Base-by-base conservation (phyloP, 30 jellyfish, hydroid and myxozoan species). In the Sanderia malayensis region DNA sequence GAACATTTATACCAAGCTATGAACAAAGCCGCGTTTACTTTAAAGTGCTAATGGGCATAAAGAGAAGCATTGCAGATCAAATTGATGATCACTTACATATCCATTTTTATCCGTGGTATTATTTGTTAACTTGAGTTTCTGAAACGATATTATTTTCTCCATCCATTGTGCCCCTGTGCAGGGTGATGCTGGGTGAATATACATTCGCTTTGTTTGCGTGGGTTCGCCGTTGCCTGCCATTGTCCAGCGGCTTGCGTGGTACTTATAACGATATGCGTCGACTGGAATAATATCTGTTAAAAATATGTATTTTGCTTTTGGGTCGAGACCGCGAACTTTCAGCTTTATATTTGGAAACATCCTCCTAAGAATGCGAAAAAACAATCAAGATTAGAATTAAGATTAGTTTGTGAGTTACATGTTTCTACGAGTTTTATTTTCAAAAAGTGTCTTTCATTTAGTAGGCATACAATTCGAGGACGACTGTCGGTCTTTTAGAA, bases 121-220 rank as follows among this genome's bases (percentile, higher is more conserved):
- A 52, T 89, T 89, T 24, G 97, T 89, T 31, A 89, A 67, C 47
- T 89, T 89, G 52, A 89, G 64, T 46, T 89, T 89, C 24, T 89
- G 93, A 71, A 82, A 89, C 21, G 95, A 74, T 6, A 89, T 70
- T 15, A 72, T 30, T 68, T 80, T 78, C 33, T 73, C 87, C 97
- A 79, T 82, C 97, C 97, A 89, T 69, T 89, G 85, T 58, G 93
- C 85, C 47, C 97, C 97, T 66, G 87, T 89, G 89, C 88, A 45
- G 9, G 97, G 97, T 7, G 95, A 81, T 23, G 85, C 93, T 13
- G 97, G 95, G 72, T 89, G 97, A 20, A 89, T 82, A 44, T 81
- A 89, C 88, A 80, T 89, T 20, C 97, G 86, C 32, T 80, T 81
- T 20, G 89, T 71, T 44, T 73, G 85, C 29, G 76, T 72, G 13